Evolutionary conservation across 2,113 vertebrate genomes (phyloP).

Genomic region (Aldabrachelys gigantea): DNA sequence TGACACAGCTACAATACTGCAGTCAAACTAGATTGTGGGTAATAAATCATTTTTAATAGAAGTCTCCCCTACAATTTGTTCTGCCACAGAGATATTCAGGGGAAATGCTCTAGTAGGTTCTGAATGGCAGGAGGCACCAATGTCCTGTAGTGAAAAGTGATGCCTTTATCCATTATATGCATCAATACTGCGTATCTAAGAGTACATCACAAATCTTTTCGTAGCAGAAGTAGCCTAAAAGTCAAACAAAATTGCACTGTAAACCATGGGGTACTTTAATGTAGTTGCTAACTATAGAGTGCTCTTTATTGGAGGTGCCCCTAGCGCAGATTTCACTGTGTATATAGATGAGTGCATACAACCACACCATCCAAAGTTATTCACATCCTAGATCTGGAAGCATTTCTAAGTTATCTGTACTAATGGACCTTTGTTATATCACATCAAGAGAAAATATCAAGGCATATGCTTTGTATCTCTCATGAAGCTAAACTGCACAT

Average conservation of each 20-base stretch:
- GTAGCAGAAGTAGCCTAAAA: neutral
- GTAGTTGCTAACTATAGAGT: neutral
- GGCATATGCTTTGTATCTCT: neutral
- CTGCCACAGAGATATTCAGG: neutral
- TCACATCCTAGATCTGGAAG: neutral
- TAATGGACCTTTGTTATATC: neutral
- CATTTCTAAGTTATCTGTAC: neutral
- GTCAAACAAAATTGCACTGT: neutral
- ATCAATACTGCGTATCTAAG: fast-evolving
- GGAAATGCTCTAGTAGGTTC: neutral
- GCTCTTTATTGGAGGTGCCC: neutral
- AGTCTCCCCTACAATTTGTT: neutral
- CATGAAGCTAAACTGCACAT: neutral
- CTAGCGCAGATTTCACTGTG: neutral
- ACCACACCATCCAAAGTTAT: neutral
- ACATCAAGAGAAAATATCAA: neutral
- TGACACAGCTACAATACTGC: neutral
- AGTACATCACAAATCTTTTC: neutral
- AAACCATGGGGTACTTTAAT: neutral
- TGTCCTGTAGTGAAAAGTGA: neutral
- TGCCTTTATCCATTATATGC: neutral
- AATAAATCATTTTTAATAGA: neutral
- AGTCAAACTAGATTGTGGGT: neutral
- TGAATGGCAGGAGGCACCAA: neutral
- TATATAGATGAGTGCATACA: neutral